Evolutionary conservation across 2,113 vertebrate species (phyloP).

Genomic region (Cacatua alba): DNA sequence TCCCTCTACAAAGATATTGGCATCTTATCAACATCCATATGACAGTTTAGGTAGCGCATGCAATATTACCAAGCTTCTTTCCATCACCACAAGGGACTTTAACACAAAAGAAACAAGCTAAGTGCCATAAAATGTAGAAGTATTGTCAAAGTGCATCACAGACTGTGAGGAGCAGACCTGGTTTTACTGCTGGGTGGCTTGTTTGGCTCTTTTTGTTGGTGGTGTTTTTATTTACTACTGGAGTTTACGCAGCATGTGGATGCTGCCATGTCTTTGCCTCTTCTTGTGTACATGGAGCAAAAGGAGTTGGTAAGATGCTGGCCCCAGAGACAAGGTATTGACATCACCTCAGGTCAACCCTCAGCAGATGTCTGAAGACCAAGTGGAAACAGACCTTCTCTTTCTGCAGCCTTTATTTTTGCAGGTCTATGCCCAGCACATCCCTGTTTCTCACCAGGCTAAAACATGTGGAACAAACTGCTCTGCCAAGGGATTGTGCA

Average conservation of each 20-base stretch:
- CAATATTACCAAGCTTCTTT: background rate
- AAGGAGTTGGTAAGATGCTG: background rate
- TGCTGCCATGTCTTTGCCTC: background rate
- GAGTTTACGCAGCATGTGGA: background rate
- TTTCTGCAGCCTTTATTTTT: background rate
- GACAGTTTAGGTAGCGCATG: background rate
- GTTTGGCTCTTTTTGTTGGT: background rate
- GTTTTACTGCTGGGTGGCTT: background rate
- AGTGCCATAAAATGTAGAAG: background rate
- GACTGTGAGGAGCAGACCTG: background rate
- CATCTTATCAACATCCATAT: background rate
- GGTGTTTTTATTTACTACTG: background rate
- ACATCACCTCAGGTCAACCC: background rate
- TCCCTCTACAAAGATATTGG: background rate
- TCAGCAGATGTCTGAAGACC: background rate
- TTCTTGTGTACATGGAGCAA: background rate
- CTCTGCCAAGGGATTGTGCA: background rate
- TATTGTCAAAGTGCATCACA: background rate
- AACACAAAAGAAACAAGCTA: background rate
- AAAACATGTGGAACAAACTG: background rate
- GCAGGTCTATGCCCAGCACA: fast-evolving
- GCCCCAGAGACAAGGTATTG: background rate
- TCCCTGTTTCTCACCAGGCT: background rate
- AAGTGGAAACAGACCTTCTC: background rate
- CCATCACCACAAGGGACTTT: background rate